A percentile compares a stretch with the other conserved stretches of the same genome.
Conservation (phyloP, 2,888 invertebrate genomes). For the Drosophila leonis region DNA sequence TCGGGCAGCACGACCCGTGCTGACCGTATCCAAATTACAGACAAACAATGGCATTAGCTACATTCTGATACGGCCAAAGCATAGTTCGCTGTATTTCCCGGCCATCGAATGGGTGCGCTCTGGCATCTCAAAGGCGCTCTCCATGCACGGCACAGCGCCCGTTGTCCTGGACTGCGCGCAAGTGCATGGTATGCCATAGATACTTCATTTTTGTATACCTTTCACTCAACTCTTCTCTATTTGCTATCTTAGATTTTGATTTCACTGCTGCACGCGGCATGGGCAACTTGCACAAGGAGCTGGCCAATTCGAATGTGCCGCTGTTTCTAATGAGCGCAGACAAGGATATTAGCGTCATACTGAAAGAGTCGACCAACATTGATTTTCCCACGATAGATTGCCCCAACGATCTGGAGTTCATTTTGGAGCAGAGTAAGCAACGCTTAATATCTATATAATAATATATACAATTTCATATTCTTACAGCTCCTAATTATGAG, state of each 20-base stretch:
- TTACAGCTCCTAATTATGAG: constrained; percentile 76
- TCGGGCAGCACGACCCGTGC: constrained; percentile 92
- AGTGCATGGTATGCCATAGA: constrained; percentile 87
- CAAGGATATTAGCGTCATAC: constrained; percentile 79
- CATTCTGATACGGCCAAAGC: constrained; percentile 91
- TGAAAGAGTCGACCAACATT: constrained; percentile 83
- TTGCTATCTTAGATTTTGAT: constrained; percentile 88
- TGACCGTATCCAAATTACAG: constrained; percentile 91
- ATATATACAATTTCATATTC: background rate
- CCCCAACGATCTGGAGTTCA: constrained; percentile 79
- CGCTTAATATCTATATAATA: background rate
- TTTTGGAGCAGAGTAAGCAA: constrained; percentile 80
- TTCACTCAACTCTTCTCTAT: background rate
- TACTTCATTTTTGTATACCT: background rate
- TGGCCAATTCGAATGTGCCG: constrained; percentile 90
- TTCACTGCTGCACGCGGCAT: constrained; percentile 95
- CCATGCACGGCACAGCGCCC: constrained; percentile 90
- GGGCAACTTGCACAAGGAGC: constrained; percentile 90
- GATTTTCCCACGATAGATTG: constrained; percentile 79
- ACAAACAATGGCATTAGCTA: constrained; percentile 90
- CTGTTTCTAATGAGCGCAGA: constrained; percentile 88
- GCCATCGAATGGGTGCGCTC: constrained; percentile 93
- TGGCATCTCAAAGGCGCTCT: constrained; percentile 91
- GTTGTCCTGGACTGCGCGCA: constrained; percentile 93
- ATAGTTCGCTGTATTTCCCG: constrained; percentile 92